Evolutionary conservation across 1,140 invertebrate species (phyloP), one percentile per base, ranked within the genome.

Genomic region (Mercenaria mercenaria): DNA sequence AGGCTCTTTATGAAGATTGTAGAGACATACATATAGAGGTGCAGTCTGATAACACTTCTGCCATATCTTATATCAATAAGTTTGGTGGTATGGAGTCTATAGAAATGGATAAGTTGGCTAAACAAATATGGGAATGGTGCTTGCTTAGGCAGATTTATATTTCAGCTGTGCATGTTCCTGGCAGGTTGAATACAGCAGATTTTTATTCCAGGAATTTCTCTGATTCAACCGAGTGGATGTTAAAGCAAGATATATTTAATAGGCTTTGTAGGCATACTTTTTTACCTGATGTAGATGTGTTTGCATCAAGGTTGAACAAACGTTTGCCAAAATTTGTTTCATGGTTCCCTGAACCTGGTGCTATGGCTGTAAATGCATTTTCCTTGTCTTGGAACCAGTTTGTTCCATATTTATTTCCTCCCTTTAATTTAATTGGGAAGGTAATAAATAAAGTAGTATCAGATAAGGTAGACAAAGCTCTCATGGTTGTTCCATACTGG

Each of bases 271-370:
- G 11, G 15, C 18, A 61, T 26, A 50, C 37, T 50, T 76, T 79
- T 37, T 29, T 8, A 29, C 85, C 81, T 50, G 72, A 92, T 2
- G 90, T 92, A 74, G 91, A 91, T 79, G 43, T 93, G 26, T 93
- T 93, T 91, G 88, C 92, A 15, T 89, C 88, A n/a, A 56, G 90
- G 26, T 15, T 91, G 32, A 93, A 92, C 87, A 50, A 47, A 41
- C 61, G 90, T 80, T 59, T 89, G 23, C 41, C 50, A 29, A 79
- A 3, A 18, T 93, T 89, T 90, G 79, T 89, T 20, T 91, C 90
- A 6, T 93, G 85, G 87, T 64, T 77, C 67, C 90, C 93, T 41
- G 91, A 92, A 37, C 91, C 90, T 15, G 56, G 59, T 13, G 91
- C 93, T 26, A 39, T 26, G 0, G 72, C 69, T 59, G 52, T 92